Evolutionary conservation across 2,888 invertebrate species (phyloP), one percentile per base, ranked within the genome.

Genomic region (Argyresthia goedartella): DNA sequence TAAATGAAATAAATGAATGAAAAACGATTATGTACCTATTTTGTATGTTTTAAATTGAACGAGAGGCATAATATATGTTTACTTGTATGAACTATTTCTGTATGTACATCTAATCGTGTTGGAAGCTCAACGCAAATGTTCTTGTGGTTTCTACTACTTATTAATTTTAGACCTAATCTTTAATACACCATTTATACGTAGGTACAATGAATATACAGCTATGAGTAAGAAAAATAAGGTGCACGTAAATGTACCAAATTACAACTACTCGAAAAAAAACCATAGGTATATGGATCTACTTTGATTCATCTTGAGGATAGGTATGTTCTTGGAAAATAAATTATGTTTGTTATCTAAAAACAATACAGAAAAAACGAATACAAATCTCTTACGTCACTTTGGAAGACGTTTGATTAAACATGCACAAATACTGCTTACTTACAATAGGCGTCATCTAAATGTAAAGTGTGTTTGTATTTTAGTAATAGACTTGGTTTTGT

Each of bases 101-200:
- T 87, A 87, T 87, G 71, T 87, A 87, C 87, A 87, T 77, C 87
- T 87, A 87, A 85, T 82, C 84, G 81, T 87, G 85, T 86, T 87
- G 87, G 87, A 87, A 87, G 87, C 87, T 87, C 87, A 87, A 87
- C 86, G 86, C 80, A 84, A 86, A 86, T 85, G 54, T 82, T 81
- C 70, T 69, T 80, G 81, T 82, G 76, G 68, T 72, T 77, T 76
- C 36, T 46, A 69, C 72, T 78, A 75, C 71, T 66, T 76, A 77
- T 66, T 60, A 15, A 48, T 61, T 52, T 56, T 64, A 63, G 56
- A 62, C 58, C 63, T 61, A 64, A 59, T 57, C 65, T 69, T 65
- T 67, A 55, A 57, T 61, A 36, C 13, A 48, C 13, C 10, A 36
- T 48, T 48, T 8, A 16, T 14, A 14, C 8, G 10, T 33, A 46